Base-by-base conservation (phyloP, 2,888 invertebrate species). In the Idaea straminata region DNA sequence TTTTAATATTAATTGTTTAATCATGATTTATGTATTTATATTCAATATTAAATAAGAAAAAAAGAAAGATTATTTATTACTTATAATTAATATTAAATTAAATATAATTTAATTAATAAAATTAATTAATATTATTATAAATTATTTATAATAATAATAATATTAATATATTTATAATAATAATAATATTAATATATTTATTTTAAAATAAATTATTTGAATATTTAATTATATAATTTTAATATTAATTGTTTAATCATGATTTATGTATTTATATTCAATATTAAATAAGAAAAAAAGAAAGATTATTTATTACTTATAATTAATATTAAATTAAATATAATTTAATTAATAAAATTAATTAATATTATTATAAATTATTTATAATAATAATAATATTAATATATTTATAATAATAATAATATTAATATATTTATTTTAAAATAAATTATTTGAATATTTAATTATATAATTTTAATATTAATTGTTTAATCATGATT, bases 351-450 rank as follows among this genome's bases (percentile, higher is more conserved):
- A 36, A 36, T 5, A 5, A 5, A 67, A 64, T 69, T 67, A 38
- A 38, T 5, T 38, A 5, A 38, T 38, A 38, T 38, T 5, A 38
- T 5, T 10, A 10, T 38, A 38, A 70, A 77, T 63, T 74, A 74
- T 72, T 72, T 72, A 69, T 75, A 36, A 5, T 58, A 58, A 76
- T 73, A 63, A 75, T 73, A 76, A 75, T 76, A 64, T 67, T 7
- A 57, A 71, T 35, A 15, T 74, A 64, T 72, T 71, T 62, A 74
- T 5, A 62, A 67, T 7, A 15, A 74, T 66, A 75, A 72, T 70
- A 61, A 62, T 80, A 38, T 38, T 10, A 38, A 10, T 38, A 4
- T 10, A 38, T 38, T 38, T n/a, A n/a, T n/a, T n/a, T n/a, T n/a
- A n/a, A n/a, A n/a, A n/a, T 5, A 10, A 38, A 5, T 38, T 47